Conservation (phyloP, 2,113 vertebrate genomes). For the Shinisaurus crocodilurus region DNA sequence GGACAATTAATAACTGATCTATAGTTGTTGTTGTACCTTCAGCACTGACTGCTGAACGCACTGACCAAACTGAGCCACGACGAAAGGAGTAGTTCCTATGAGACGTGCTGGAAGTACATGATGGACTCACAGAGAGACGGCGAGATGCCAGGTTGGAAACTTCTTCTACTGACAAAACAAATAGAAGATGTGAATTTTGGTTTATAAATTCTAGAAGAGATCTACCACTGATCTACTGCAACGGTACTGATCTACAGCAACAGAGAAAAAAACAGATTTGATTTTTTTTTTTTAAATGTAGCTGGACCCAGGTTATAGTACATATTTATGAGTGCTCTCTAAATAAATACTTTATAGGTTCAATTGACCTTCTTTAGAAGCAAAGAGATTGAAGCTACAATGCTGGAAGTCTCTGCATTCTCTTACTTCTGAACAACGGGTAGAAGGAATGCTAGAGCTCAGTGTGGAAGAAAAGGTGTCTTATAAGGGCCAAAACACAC, state of each 20-base stretch:
- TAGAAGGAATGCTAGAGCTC: not conserved
- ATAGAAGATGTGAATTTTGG: conserved; percentile 68
- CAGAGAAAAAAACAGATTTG: not conserved
- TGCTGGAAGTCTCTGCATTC: not conserved
- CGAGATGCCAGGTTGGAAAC: conserved; percentile 95
- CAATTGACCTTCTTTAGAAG: no score
- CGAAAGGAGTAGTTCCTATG: conserved; percentile 98
- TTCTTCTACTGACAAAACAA: conserved; percentile 95
- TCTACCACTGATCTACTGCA: not conserved
- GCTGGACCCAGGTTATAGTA: no score
- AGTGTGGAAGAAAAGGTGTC: not conserved
- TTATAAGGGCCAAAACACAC: not conserved
- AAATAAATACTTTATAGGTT: not conserved
- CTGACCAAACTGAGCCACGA: conserved; percentile 94
- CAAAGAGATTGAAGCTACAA: not conserved
- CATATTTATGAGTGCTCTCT: not conserved
- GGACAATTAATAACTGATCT: not conserved
- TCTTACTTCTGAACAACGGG: not conserved
- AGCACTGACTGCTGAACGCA: conserved; percentile 92
- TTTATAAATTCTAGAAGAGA: conserved; percentile 5
- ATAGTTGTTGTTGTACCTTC: conserved; percentile 85
- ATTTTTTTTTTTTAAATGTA: not conserved
- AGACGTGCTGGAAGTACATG: conserved; percentile 97
- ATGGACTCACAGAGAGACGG: conserved; percentile 95
- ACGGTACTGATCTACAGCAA: not conserved